These are phyloP conservation scores for Sesamia nonagrioides DNA, from an alignment of 1,140 invertebrate genomes.

Conservation along the genomic window DNA sequence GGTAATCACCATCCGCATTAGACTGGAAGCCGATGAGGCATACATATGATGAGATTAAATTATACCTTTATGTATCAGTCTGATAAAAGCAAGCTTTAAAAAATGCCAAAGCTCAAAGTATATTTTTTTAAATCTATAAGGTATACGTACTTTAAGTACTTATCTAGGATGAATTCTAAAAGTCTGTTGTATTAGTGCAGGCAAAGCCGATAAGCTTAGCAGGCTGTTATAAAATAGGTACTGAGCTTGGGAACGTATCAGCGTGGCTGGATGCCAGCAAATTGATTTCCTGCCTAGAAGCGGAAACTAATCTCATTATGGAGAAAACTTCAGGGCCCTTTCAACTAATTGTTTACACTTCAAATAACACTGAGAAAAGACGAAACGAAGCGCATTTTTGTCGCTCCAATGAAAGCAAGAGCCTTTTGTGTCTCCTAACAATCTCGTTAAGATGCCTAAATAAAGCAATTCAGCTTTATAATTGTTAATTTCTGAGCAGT, in stretches of 20 bases:
- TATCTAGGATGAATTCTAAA: neutral
- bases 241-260: conserved; percentile 11
- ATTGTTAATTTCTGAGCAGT: conserved; percentile 68
- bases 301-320: conserved; percentile 47
- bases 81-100: no score
- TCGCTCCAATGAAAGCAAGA: conserved; percentile 16
- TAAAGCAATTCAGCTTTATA: conserved; percentile 71
- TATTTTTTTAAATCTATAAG: no score
- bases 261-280: conserved; percentile 45
- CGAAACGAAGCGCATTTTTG: conserved; percentile 48
- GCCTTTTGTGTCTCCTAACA: conserved; percentile 55
- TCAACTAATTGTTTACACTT: conserved; percentile 46
- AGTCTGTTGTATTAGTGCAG: neutral
- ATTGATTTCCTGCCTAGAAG: conserved; percentile 45
- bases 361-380: conserved; percentile 32
- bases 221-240: conserved; percentile 25
- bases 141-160: neutral
- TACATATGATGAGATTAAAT: no score
- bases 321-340: conserved; percentile 34
- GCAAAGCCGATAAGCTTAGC: conserved; percentile 5
- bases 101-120: no score
- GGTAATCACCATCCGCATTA: no score
- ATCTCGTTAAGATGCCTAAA: conserved; percentile 53
- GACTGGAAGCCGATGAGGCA: no score
- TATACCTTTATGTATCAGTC: no score